Evolutionary conservation across 2,888 invertebrate genomes (phyloP).

Genomic region (Pomacea canaliculata): DNA sequence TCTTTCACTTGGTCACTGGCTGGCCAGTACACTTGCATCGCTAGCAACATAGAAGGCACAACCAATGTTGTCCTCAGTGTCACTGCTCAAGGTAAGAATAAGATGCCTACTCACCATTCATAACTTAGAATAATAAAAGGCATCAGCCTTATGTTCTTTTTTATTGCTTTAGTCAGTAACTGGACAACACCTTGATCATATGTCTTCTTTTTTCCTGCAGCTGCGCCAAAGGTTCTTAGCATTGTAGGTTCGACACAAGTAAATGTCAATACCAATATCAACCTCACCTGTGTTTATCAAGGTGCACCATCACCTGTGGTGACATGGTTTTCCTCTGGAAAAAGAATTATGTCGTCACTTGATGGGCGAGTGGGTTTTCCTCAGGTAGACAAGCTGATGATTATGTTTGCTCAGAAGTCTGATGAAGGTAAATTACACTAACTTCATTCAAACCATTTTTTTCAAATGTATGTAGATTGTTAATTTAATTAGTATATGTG

Average conservation of each 20-base stretch:
- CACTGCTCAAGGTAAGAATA: slow-evolving; percentile 46
- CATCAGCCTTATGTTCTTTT: too few species aligned
- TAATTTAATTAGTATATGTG: not conserved
- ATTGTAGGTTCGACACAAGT: slow-evolving; percentile 51
- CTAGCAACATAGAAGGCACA: slow-evolving; percentile 45
- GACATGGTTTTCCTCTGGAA: slow-evolving; percentile 48
- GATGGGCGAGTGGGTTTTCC: slow-evolving; percentile 54
- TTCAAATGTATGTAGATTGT: too few species aligned
- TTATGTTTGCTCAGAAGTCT: slow-evolving; percentile 41
- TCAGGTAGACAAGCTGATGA: slow-evolving; percentile 37
- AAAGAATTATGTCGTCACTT: slow-evolving; percentile 38
- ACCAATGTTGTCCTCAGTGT: slow-evolving; percentile 38
- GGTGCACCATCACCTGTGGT: slow-evolving; percentile 55
- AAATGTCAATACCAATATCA: slow-evolving; percentile 45
- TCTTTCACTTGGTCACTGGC: slow-evolving; percentile 48
- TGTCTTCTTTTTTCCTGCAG: slow-evolving; percentile 34
- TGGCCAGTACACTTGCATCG: slow-evolving; percentile 57
- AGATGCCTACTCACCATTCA: too few species aligned
- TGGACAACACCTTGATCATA: too few species aligned
- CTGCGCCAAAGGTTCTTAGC: slow-evolving; percentile 45
- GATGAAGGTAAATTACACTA: slow-evolving; percentile 44
- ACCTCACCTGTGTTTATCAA: slow-evolving; percentile 48
- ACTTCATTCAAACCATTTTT: too few species aligned
- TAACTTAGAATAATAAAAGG: too few species aligned
- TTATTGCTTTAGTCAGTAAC: too few species aligned